These are phyloP conservation scores for Dynastes maya DNA, from an alignment of 2,888 invertebrate species.

Conservation along the genomic window DNA sequence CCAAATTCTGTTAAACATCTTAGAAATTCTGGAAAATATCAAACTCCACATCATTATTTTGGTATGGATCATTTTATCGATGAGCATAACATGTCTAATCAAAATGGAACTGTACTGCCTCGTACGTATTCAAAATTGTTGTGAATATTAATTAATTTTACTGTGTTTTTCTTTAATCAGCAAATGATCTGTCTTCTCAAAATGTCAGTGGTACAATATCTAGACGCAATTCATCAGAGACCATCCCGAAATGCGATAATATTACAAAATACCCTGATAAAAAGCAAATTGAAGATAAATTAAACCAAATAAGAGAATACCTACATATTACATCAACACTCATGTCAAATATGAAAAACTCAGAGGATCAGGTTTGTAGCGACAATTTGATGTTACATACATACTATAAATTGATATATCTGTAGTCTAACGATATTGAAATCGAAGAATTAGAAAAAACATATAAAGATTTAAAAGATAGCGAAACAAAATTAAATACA, in stretches of 20 bases:
- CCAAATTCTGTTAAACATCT: constrained; percentile 55
- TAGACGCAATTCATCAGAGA: constrained; percentile 66
- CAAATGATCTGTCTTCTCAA: constrained; percentile 62
- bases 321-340: constrained; percentile 80
- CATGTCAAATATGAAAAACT: constrained; percentile 79
- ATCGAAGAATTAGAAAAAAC: constrained; percentile 77
- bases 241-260: constrained; percentile 68
- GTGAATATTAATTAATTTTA: neutral
- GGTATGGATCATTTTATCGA: constrained; percentile 48
- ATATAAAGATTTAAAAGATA: constrained; percentile 80
- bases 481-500: constrained; percentile 78
- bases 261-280: constrained; percentile 76
- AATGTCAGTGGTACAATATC: constrained; percentile 65
- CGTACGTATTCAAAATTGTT: constrained; percentile 36
- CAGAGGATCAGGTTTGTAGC: constrained; percentile 77
- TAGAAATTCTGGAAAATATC: constrained; percentile 61
- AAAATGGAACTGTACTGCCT: constrained; percentile 39
- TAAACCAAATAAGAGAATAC: constrained; percentile 82
- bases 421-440: constrained; percentile 62
- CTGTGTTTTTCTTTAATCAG: constrained; percentile 52
- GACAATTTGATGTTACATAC: constrained; percentile 36
- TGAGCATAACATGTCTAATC: constrained; percentile 46
- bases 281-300: constrained; percentile 79
- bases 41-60: constrained; percentile 31
- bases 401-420: neutral